Evolutionary conservation across 2,113 vertebrate species (phyloP).

Genomic region (Nyctereutes procyonoides): DNA sequence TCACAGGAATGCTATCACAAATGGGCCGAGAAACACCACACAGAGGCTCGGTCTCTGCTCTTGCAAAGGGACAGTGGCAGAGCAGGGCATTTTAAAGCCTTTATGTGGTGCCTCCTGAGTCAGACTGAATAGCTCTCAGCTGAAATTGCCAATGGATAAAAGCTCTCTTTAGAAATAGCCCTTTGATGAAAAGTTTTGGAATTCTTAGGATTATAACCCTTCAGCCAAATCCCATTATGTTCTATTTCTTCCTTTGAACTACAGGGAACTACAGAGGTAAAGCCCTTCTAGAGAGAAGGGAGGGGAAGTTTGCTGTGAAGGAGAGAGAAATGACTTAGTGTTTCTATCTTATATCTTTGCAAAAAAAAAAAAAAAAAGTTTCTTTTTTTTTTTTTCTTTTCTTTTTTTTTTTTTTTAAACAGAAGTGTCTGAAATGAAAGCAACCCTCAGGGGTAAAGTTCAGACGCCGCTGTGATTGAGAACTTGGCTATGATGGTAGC

Average conservation of each 20-base stretch:
- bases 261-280: conserved; percentile 56
- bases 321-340: conserved; percentile 57
- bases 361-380: conserved; percentile 27
- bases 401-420: neutral
- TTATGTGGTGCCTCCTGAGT: conserved; percentile 62
- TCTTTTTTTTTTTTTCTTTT: neutral
- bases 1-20: conserved; percentile 25
- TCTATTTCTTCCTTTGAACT: conserved; percentile 73
- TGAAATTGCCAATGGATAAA: conserved; percentile 75
- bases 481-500: neutral
- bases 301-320: neutral
- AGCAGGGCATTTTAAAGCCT: conserved; percentile 59
- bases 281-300: conserved; percentile 24
- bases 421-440: conserved; percentile 49
- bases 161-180: conserved; percentile 70
- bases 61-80: conserved; percentile 43
- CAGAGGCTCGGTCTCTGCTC: conserved; percentile 32
- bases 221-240: conserved; percentile 75
- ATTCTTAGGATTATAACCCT: conserved; percentile 77
- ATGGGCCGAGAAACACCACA: conserved; percentile 17
- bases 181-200: conserved; percentile 77
- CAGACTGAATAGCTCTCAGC: conserved; percentile 68
- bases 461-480: neutral
- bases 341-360: neutral
- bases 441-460: conserved; percentile 5